Evolutionary conservation across 2,888 invertebrate genomes (phyloP), one percentile per base, ranked within the genome.

Genomic region (Steinernema hermaphroditum): DNA sequence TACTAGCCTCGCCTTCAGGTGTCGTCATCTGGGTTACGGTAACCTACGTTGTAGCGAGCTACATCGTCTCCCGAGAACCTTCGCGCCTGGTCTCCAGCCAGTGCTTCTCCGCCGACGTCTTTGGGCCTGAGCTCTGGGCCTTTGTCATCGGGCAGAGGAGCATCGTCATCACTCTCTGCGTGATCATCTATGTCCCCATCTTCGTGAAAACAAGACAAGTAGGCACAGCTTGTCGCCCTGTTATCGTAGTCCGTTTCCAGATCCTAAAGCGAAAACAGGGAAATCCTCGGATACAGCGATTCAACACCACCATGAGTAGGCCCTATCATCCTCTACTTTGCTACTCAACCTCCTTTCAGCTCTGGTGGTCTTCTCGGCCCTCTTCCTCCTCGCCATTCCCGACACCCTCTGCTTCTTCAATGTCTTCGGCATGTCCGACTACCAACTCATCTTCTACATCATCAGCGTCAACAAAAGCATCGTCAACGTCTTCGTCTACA

Each of bases 401-500:
- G 62, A 62, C 34, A 32, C 62, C 2, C 62, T 62, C 1, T 24
- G 29, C 34, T 62, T 62, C 34, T 62, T 62, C 62, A 62, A 62
- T 16, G 62, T 62, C 6, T 62, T 62, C 16, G 62, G 62, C 6
- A 62, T 34, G 29, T 29, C 62, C 62, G 32, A 62, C 62, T 32
- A 62, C 32, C 62, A 62, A 34, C 29, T 62, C 62, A 32, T 62
- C 62, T 62, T 62, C 62, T 62, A 62, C 32, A 29, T 62, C 12
- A 62, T 62, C 62, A 32, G 62, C 62, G 8, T 62, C 27, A 62
- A 62, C 62, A 62, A 62, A 16, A 27, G 62, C 62, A 29, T 62
- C 8, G 62, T 62, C 32, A 62, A 62, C 62, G 32, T 62, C 62
- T 62, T 62, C 62, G 62, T 62, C 32, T 62, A 62, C 62, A 62